A percentile compares a stretch with the other conserved stretches of the same genome.
Evolutionary conservation across 35 echinoderm and acorn worm genomes (phyloP).

Genomic region (Ptychodera flava): DNA sequence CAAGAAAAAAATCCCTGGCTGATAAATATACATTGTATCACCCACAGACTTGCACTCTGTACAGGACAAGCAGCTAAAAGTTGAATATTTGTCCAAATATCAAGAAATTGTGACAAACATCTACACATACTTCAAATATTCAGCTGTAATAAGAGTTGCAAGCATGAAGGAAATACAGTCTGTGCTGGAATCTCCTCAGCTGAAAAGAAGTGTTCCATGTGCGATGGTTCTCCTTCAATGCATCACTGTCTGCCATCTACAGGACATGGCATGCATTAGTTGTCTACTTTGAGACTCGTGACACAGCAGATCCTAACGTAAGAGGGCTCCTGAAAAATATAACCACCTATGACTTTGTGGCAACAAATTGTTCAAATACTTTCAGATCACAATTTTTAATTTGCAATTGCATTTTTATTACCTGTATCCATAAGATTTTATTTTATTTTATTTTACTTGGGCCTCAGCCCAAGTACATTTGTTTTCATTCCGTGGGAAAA

Average conservation of each 20-base stretch:
- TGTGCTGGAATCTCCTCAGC: background rate
- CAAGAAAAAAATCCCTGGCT: background rate
- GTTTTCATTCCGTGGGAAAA: too few relatives aligned
- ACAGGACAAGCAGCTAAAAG: background rate
- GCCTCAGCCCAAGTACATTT: too few relatives aligned
- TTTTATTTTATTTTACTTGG: too few relatives aligned
- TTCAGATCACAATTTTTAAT: too few relatives aligned
- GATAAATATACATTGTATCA: background rate
- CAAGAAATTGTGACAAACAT: background rate
- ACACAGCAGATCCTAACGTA: background rate
- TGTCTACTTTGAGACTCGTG: background rate
- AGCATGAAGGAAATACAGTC: background rate
- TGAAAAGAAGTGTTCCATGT: background rate
- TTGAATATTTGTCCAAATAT: background rate
- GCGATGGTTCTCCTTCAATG: background rate
- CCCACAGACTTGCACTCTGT: background rate
- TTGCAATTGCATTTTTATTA: too few relatives aligned
- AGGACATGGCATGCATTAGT: background rate
- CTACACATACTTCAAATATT: background rate
- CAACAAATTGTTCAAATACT: too few relatives aligned
- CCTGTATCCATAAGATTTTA: too few relatives aligned
- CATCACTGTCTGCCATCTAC: background rate
- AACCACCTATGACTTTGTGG: background rate
- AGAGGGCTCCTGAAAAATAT: background rate
- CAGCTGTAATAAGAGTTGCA: background rate